A percentile compares a stretch with the other conserved stretches of the same genome.
These are phyloP conservation scores for Cryptops parisi DNA, from an alignment of 2,888 invertebrate species.

Conservation along the genomic window DNA sequence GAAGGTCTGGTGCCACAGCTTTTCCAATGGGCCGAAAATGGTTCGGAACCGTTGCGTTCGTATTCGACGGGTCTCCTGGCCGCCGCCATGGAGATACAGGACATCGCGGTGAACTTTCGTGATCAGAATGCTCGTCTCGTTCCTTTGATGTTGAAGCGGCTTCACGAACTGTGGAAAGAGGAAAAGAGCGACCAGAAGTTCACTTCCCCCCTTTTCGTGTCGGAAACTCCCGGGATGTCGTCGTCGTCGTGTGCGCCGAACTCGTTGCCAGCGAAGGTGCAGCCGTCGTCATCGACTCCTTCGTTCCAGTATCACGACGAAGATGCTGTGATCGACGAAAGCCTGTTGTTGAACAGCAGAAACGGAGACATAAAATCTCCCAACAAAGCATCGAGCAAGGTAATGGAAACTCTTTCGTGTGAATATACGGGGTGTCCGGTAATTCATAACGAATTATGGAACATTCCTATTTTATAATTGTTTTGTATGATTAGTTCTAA, in stretches of 20 bases:
- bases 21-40: slow-evolving; percentile 77
- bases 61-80: slow-evolving; percentile 89
- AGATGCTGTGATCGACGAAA: too few relatives aligned
- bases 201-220: neutral
- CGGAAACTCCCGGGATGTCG: too few relatives aligned
- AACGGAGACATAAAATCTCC: too few relatives aligned
- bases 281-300: too few relatives aligned
- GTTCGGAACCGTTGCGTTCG: slow-evolving; percentile 75
- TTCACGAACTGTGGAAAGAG: slow-evolving; percentile 55
- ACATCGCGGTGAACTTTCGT: slow-evolving; percentile 78
- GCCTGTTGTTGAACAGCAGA: too few relatives aligned
- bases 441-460: neutral
- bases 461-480: neutral
- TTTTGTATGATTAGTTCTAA: neutral
- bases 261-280: too few relatives aligned
- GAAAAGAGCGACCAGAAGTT: slow-evolving; percentile 28
- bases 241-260: too few relatives aligned
- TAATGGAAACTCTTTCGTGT: too few relatives aligned
- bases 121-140: slow-evolving; percentile 71
- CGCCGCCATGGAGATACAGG: slow-evolving; percentile 92
- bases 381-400: too few relatives aligned
- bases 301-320: too few relatives aligned
- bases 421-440: too few relatives aligned
- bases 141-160: slow-evolving; percentile 68
- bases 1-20: slow-evolving; percentile 69